Percentiles rank a stretch among this genome's conserved stretches.
Evolutionary conservation across 2,113 vertebrate genomes (phyloP).

Genomic region (Anas platyrhynchos): DNA sequence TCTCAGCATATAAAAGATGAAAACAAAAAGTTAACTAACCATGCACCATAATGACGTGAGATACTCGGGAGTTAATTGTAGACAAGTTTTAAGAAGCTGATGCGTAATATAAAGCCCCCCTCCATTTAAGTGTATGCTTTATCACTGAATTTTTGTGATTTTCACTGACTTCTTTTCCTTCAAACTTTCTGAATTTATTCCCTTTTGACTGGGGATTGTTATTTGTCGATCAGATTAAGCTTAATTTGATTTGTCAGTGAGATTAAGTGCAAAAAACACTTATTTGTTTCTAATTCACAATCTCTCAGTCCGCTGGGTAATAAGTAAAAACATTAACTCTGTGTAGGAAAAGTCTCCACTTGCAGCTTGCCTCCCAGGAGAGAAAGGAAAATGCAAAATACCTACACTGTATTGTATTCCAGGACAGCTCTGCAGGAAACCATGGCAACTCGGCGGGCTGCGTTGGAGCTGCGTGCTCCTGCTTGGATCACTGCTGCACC

Average conservation of each 20-base stretch:
- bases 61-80: neutral
- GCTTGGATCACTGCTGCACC: neutral
- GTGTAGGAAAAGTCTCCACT: neutral
- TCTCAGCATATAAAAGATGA: neutral
- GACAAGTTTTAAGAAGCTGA: neutral
- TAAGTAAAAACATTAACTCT: neutral
- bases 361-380: neutral
- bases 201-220: neutral
- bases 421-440: slow-evolving; percentile 32
- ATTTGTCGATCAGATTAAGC: neutral
- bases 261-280: neutral
- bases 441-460: neutral
- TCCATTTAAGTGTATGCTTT: neutral
- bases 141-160: neutral
- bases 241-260: too few species aligned
- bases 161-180: neutral
- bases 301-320: neutral
- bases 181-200: neutral
- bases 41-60: neutral
- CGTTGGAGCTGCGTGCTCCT: neutral
- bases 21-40: neutral
- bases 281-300: neutral
- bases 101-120: rapidly evolving
- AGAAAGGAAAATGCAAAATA: neutral
- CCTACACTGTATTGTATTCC: neutral